Evolutionary conservation across 2,113 vertebrate species (phyloP).

Genomic region (Pollimyrus isidori): DNA sequence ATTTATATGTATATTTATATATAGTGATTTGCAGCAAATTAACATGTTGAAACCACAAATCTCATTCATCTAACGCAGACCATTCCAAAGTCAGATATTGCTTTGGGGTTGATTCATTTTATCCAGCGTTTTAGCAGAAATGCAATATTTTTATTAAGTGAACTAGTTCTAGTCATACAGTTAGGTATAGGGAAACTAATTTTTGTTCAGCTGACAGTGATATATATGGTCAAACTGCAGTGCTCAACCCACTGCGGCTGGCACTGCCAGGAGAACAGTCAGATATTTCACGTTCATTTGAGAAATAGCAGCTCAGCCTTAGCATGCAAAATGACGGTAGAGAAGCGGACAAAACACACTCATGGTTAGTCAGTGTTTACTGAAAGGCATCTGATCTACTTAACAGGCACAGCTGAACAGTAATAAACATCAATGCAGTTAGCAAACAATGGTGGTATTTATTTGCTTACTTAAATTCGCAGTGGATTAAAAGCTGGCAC

Average conservation of each 20-base stretch:
- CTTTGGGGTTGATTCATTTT: not conserved
- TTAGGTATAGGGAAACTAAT: not conserved
- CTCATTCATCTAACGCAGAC: not conserved
- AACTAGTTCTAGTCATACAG: not conserved
- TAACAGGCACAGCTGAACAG: not conserved
- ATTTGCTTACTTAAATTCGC: not conserved
- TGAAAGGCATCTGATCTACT: not conserved
- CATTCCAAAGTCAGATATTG: not conserved
- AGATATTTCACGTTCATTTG: not conserved
- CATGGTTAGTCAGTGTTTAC: not conserved
- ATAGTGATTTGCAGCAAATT: not conserved
- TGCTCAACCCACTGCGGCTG: not conserved
- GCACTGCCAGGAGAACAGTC: not conserved
- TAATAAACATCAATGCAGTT: not conserved
- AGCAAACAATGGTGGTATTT: not conserved
- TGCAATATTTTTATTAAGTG: not conserved
- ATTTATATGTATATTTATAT: not conserved
- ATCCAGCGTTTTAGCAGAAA: not conserved
- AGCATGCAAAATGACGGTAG: not conserved
- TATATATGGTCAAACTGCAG: not conserved
- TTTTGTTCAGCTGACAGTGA: not conserved
- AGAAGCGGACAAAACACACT: not conserved
- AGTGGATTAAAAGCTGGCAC: not conserved
- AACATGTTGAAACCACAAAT: not conserved
- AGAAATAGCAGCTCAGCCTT: not conserved